Evolutionary conservation across 2,113 vertebrate species (phyloP).

Genomic region (Penelope pileata): DNA sequence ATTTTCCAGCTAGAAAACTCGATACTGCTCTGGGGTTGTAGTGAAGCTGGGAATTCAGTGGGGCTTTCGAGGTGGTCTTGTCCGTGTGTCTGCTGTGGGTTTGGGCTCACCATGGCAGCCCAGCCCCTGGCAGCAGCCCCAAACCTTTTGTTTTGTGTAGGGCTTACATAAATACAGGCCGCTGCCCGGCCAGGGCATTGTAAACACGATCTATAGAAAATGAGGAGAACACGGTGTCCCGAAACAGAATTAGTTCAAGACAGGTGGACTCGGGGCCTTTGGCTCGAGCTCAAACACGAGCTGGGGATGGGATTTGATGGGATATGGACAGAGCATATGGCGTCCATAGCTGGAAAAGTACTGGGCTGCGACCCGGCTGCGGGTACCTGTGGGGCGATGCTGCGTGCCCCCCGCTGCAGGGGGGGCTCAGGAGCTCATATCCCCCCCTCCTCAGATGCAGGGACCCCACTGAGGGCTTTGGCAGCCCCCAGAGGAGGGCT

Average conservation of each 20-base stretch:
- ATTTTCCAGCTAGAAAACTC: not conserved
- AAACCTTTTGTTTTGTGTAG: not conserved
- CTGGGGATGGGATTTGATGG: constrained; percentile 38
- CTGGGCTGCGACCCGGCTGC: not conserved
- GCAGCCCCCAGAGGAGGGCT: too few relatives aligned
- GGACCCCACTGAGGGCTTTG: too few relatives aligned
- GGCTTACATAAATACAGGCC: not conserved
- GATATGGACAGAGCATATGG: not conserved
- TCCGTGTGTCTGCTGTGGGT: rapidly evolving
- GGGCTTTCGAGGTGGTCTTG: not conserved
- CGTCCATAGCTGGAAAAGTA: constrained; percentile 55
- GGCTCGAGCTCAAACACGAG: constrained; percentile 28
- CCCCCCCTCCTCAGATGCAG: not conserved
- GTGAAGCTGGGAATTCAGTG: not conserved
- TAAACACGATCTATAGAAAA: not conserved
- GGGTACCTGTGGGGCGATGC: not conserved
- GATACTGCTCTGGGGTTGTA: not conserved
- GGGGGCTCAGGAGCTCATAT: not conserved
- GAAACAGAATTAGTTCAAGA: constrained; percentile 43
- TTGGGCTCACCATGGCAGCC: not conserved
- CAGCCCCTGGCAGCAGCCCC: not conserved
- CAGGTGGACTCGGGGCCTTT: constrained; percentile 5
- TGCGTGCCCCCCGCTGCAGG: rapidly evolving
- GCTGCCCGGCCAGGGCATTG: not conserved
- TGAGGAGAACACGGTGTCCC: not conserved